Evolutionary conservation across 2,888 invertebrate species (phyloP), one percentile per base, ranked within the genome.

Genomic region (Drosophila borborema): DNA sequence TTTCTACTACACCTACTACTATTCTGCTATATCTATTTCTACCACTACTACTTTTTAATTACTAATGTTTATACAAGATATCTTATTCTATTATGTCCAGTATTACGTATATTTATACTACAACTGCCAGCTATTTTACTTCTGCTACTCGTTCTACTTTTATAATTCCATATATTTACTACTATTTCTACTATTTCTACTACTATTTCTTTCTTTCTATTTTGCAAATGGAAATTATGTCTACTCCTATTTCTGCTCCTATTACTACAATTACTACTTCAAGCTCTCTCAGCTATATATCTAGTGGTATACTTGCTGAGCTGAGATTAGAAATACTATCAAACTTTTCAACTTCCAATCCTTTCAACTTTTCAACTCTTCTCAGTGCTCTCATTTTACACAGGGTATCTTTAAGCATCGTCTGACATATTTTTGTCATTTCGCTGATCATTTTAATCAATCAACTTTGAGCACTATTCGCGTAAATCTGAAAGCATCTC

Each of bases 361-460:
- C 31, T 5, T 49, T 1, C 51, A 20, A 20, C 51, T 5, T 12
- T 2, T 34, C 31, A 31, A 1, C 49, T 49, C 10, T 49, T 18
- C 4, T 2, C 28, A 28, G 28, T 28, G 18, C 8, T 9, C 46
- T 23, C 20, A 45, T 20, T 45, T 6, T 20, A 1, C 3, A 54
- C 18, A 67, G 46, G 23, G 46, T 48, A 67, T 28, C 18, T 23
- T 5, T 12, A 5, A 8, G 38, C 14, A 1, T 7, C 7, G 38
- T 14, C 12, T 9, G 12, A 3, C 23, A 16, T 18, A 31, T 10
- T 34, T 14, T 36, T 46, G 12, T 23, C n/a, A 31, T 23, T 4
- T 31, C 12, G 23, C 60, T 46, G 60, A 69, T 48, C 43, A 54
- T 41, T 59, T 64, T 58, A 73, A 73, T 73, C 74, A 73, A 73